A percentile compares a stretch with the other conserved stretches of the same genome.
These are phyloP conservation scores for Hemibagrus wyckioides DNA, from an alignment of 2,113 vertebrate species.

Conservation along the genomic window DNA sequence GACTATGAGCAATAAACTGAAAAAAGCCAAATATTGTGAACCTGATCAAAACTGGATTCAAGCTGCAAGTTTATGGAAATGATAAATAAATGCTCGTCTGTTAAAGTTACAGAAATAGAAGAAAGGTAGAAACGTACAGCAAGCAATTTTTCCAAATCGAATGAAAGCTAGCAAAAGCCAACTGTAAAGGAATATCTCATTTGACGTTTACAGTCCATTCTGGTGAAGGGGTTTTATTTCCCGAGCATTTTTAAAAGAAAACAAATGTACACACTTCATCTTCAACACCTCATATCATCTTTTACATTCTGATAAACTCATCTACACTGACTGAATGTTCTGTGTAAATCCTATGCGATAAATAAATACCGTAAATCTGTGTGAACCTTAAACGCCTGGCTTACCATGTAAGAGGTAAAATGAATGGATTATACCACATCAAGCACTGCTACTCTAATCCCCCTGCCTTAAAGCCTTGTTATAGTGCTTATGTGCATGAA, in stretches of 20 bases:
- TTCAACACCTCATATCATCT: too few species aligned
- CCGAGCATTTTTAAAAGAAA: neutral
- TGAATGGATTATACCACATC: neutral
- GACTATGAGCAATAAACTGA: neutral
- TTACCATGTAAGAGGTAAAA: neutral
- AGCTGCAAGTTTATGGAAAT: neutral
- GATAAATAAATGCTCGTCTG: neutral
- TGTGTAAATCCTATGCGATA: neutral
- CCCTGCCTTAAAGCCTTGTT: neutral
- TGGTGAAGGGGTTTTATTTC: neutral
- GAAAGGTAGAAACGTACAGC: neutral
- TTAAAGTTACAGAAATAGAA: neutral
- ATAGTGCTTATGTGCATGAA: neutral
- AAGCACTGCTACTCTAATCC: neutral
- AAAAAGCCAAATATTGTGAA: neutral
- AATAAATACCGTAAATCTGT: neutral
- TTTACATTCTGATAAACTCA: neutral
- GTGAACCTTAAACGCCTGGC: neutral
- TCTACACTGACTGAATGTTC: neutral
- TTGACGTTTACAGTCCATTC: neutral
- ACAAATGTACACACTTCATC: too few species aligned
- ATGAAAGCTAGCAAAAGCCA: neutral
- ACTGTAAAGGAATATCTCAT: neutral
- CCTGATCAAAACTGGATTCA: neutral
- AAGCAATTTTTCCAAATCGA: neutral